Evolutionary conservation across 2,888 invertebrate species (phyloP), one percentile per base, ranked within the genome.

Genomic region (Sphaerophoria rueppellii): DNA sequence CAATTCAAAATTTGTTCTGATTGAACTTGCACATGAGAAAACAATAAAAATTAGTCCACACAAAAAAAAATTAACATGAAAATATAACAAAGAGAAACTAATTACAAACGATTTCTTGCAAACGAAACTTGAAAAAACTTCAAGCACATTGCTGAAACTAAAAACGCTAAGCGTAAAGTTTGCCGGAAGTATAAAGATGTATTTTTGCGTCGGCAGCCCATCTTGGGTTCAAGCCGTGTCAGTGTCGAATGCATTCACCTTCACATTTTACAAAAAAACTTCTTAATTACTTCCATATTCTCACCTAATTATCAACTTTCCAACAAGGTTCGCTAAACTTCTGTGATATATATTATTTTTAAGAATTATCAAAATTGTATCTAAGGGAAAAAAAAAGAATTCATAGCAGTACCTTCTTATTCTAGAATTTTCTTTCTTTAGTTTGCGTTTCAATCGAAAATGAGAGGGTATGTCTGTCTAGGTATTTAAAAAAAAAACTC

Each of bases 221-320:
- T 24, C 24, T 24, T 24, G 24, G 24, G 1, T 24, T 24, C 11
- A 43, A 12, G 9, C 9, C 11, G 9, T 43, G 11, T 43, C 4
- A 43, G 12, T 43, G 43, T 43, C 11, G 9, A 0, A 43, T 43
- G 43, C n/a, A 35, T 57, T 16, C 6, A n/a, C 50, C 34, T 63
- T 50, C 35, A 50, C 54, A 61, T 43, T 72, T 32, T 67, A 58
- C 72, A 69, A 37, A 75, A 75, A 79, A 83, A 79, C 82, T 75
- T 75, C 70, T 67, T 83, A 83, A 83, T 83, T 83, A 83, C 82
- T 71, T 79, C 79, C 82, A 83, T 83, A 75, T 83, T 75, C 82
- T 65, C 78, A 83, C 75, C 79, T 83, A 71, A 83, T 83, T 83
- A 83, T 75, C 82, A 83, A 79, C 71, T 83, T 71, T 70, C 35